Evolutionary conservation across 2,888 invertebrate genomes (phyloP).

Genomic region (Doris montereyensis): DNA sequence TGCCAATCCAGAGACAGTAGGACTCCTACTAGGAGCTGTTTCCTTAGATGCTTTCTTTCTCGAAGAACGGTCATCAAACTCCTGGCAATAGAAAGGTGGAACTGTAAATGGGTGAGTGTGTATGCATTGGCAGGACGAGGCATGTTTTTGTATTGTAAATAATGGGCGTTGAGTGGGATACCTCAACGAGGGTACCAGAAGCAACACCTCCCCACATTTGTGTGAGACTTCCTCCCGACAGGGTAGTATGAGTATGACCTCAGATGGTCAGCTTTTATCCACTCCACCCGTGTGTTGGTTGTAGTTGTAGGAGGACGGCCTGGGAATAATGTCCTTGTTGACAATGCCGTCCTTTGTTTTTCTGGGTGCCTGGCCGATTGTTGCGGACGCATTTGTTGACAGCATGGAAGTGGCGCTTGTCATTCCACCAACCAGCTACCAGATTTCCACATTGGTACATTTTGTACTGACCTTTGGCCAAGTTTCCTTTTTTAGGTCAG

Average conservation of each 20-base stretch:
- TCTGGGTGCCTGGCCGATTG: not conserved
- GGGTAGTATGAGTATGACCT: not conserved
- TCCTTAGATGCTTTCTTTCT: no score
- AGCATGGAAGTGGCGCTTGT: not conserved
- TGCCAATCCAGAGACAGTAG: not conserved
- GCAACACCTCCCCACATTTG: not conserved
- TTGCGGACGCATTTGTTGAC: not conserved
- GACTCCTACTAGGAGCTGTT: not conserved
- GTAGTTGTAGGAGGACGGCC: not conserved
- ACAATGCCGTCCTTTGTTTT: not conserved
- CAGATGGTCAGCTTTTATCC: not conserved
- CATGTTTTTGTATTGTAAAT: not conserved
- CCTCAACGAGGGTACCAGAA: not conserved
- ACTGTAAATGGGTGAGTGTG: not conserved
- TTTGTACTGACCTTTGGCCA: not conserved
- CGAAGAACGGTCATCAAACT: not conserved
- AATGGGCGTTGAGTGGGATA: not conserved
- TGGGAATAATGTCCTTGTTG: not conserved
- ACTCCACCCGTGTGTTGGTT: not conserved
- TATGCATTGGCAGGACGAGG: not conserved
- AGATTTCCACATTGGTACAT: not conserved
- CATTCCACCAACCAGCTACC: not conserved
- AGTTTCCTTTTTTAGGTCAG: not conserved
- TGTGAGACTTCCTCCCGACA: not conserved
- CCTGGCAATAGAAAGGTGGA: not conserved